Percentiles rank a stretch among this genome's conserved stretches.
These are phyloP conservation scores for Silurus lanzhouensis DNA, from an alignment of 2,797 vertebrate genomes.

Conservation along the genomic window DNA sequence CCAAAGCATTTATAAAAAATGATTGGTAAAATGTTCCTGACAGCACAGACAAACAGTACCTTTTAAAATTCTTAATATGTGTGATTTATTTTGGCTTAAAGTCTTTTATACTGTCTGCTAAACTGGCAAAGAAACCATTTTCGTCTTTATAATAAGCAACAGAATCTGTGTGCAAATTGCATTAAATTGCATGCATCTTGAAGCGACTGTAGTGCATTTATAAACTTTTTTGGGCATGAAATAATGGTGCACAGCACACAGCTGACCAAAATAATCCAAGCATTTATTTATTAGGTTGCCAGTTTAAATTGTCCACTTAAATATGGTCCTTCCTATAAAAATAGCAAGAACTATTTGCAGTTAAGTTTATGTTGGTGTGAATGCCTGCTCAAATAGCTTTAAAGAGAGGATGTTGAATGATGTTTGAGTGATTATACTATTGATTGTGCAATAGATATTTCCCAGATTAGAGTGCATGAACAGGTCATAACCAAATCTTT, in stretches of 20 bases:
- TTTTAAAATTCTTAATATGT: background rate
- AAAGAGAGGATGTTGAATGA: background rate
- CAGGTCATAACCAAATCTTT: background rate
- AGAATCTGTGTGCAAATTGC: background rate
- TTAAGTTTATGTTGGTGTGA: slow-evolving; percentile 11
- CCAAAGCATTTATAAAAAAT: background rate
- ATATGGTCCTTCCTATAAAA: background rate
- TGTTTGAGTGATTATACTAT: slow-evolving; percentile 5
- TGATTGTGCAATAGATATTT: slow-evolving; percentile 17
- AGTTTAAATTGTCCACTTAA: background rate
- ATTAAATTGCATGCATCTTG: background rate
- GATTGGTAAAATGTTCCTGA: background rate
- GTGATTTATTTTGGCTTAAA: background rate
- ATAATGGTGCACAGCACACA: background rate
- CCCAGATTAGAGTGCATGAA: slow-evolving; percentile 7
- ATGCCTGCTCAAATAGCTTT: background rate
- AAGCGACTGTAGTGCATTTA: background rate
- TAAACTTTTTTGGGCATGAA: background rate
- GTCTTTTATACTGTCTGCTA: background rate
- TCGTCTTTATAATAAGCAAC: background rate
- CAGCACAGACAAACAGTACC: background rate
- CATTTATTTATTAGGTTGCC: background rate
- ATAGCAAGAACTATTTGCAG: background rate
- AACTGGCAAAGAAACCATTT: background rate
- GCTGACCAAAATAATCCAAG: background rate